Percentiles rank a stretch among this genome's conserved stretches.
Conservation (phyloP, 1,140 invertebrate species). For the Asbolus verrucosus region DNA sequence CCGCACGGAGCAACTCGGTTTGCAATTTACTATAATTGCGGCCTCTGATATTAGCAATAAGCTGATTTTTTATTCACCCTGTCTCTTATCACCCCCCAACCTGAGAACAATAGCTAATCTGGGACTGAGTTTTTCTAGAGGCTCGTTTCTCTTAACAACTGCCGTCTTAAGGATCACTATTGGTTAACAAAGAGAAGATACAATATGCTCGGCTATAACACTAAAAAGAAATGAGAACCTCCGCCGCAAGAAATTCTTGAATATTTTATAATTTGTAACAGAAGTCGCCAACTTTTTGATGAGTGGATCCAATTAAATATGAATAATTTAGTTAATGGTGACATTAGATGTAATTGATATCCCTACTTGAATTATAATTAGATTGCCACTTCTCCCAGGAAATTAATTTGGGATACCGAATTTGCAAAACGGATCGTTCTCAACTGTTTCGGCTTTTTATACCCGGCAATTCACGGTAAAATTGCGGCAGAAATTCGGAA, state of each 20-base stretch:
- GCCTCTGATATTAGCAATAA: constrained; percentile 65
- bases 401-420: constrained; percentile 46
- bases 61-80: constrained; percentile 67
- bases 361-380: constrained; percentile 58
- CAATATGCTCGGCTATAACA: constrained; percentile 62
- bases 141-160: constrained; percentile 46
- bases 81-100: constrained; percentile 62
- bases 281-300: constrained; percentile 64
- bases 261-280: constrained; percentile 65
- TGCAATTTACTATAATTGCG: constrained; percentile 64
- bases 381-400: constrained; percentile 52
- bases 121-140: constrained; percentile 49
- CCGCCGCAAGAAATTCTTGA: constrained; percentile 61
- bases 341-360: constrained; percentile 64
- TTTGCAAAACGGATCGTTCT: not conserved
- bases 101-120: constrained; percentile 63
- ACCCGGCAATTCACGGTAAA: constrained; percentile 11
- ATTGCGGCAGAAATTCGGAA: too few species aligned
- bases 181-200: constrained; percentile 51
- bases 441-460: constrained; percentile 30
- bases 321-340: constrained; percentile 64
- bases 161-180: constrained; percentile 50
- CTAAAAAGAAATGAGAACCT: constrained; percentile 63
- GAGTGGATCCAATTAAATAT: constrained; percentile 64
- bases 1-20: constrained; percentile 49